A percentile compares a stretch with the other conserved stretches of the same genome.
Conservation (phyloP, 2,113 vertebrate species). For the Corynorhinus townsendii region DNA sequence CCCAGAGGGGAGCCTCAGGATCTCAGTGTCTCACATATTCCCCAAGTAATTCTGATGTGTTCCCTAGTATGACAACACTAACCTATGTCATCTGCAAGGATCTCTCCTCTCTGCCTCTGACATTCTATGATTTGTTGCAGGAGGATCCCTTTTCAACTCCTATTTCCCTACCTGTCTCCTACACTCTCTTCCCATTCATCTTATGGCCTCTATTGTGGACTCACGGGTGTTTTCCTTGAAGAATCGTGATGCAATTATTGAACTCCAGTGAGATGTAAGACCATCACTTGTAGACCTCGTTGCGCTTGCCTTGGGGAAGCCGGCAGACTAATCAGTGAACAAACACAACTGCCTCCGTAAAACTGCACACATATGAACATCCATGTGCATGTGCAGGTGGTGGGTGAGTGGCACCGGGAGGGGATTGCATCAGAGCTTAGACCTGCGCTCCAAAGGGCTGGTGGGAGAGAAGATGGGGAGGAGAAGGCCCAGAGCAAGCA, state of each 20-base stretch:
- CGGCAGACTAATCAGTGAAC: background rate
- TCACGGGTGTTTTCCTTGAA: background rate
- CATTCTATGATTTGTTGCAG: background rate
- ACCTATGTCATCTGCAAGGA: rapidly evolving
- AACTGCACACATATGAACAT: background rate
- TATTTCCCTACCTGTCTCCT: background rate
- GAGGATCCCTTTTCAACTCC: background rate
- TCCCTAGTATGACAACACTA: background rate
- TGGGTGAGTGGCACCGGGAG: background rate
- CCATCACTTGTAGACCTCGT: too few relatives aligned
- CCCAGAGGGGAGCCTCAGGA: background rate
- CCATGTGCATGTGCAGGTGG: too few relatives aligned
- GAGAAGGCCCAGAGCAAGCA: background rate
- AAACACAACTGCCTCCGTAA: background rate
- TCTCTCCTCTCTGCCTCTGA: background rate
- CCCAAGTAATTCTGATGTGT: background rate
- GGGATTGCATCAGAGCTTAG: background rate
- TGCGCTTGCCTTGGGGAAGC: background rate
- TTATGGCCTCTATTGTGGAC: background rate
- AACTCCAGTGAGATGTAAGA: background rate
- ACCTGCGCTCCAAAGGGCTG: background rate
- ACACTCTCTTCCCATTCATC: background rate
- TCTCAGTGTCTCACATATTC: background rate
- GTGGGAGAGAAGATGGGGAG: background rate
- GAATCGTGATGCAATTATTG: background rate